Evolutionary conservation across 2,113 vertebrate genomes (phyloP).

Genomic region (Zapus hudsonius): DNA sequence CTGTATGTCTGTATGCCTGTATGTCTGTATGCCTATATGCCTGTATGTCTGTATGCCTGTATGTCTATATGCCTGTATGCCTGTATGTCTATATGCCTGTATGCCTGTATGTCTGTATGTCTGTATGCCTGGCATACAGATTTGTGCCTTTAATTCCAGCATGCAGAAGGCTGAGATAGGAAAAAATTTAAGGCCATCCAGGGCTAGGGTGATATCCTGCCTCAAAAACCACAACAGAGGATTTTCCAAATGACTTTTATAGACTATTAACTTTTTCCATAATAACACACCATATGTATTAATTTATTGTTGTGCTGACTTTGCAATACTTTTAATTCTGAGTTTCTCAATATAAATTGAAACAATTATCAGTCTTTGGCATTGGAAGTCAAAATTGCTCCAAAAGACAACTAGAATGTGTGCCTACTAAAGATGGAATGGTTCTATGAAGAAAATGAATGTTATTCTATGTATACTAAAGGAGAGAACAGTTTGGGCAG

Average conservation of each 20-base stretch:
- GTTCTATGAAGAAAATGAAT: slow-evolving; percentile 22
- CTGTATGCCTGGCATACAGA: too few species aligned
- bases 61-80: too few species aligned
- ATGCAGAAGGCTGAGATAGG: too few species aligned
- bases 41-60: too few species aligned
- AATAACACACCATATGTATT: not conserved
- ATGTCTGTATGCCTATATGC: too few species aligned
- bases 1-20: too few species aligned
- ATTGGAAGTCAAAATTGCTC: not conserved
- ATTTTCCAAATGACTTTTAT: slow-evolving; percentile 18
- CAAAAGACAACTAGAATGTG: not conserved
- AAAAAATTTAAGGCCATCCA: too few species aligned
- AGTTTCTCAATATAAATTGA: slow-evolving; percentile 11
- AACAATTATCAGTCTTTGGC: slow-evolving; percentile 20
- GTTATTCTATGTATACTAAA: slow-evolving; percentile 22
- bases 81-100: too few species aligned
- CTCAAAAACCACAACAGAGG: too few species aligned
- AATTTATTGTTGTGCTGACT: not conserved
- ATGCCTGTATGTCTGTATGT: too few species aligned
- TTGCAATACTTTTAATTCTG: slow-evolving; percentile 5
- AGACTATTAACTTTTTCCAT: not conserved
- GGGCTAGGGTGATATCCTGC: too few species aligned
- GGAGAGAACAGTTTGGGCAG: not conserved
- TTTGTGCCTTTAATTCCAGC: too few species aligned
- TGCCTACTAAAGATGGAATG: not conserved